These are phyloP conservation scores for Ptychobarbus kaznakovi DNA, from an alignment of 2,797 vertebrate species.

Conservation along the genomic window DNA sequence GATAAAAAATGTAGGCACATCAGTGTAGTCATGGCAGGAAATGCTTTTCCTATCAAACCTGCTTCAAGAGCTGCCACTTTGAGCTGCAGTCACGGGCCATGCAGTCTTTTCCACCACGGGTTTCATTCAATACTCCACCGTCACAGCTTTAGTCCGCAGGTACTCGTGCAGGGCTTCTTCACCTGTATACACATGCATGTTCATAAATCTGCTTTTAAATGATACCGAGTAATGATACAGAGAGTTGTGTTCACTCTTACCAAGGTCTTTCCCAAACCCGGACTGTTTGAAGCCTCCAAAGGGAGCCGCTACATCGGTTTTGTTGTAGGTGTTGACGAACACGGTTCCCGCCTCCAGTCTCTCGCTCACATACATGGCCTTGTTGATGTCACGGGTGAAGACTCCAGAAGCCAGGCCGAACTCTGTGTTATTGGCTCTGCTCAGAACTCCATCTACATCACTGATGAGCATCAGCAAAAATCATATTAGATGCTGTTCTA, in stretches of 20 bases:
- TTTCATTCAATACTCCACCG: slow-evolving; percentile 89
- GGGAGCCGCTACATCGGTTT: slow-evolving; percentile 87
- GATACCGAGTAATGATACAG: not conserved
- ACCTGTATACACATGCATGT: slow-evolving; percentile 72
- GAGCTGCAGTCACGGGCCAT: slow-evolving; percentile 9
- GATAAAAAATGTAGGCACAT: slow-evolving; percentile 63
- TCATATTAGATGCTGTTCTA: not conserved
- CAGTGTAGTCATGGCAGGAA: slow-evolving; percentile 54
- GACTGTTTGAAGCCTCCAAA: slow-evolving; percentile 93
- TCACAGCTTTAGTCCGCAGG: slow-evolving; percentile 96
- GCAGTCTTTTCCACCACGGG: slow-evolving; percentile 41
- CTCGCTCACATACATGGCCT: slow-evolving; percentile 88
- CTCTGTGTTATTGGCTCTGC: slow-evolving; percentile 85
- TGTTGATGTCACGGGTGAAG: slow-evolving; percentile 87
- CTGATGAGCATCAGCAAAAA: slow-evolving; percentile 63
- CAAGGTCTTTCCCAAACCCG: slow-evolving; percentile 90
- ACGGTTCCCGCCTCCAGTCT: slow-evolving; percentile 87
- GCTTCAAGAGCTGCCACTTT: slow-evolving; percentile 36
- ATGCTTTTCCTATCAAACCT: slow-evolving; percentile 28
- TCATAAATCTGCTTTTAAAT: not conserved
- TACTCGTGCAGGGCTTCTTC: slow-evolving; percentile 96
- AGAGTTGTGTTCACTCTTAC: slow-evolving; percentile 68
- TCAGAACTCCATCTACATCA: slow-evolving; percentile 83
- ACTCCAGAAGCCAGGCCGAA: slow-evolving; percentile 89
- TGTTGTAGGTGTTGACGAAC: slow-evolving; percentile 93